Percentiles rank a stretch among this genome's conserved stretches.
Evolutionary conservation across 2,797 vertebrate species (phyloP).

Genomic region (Falco berigora): DNA sequence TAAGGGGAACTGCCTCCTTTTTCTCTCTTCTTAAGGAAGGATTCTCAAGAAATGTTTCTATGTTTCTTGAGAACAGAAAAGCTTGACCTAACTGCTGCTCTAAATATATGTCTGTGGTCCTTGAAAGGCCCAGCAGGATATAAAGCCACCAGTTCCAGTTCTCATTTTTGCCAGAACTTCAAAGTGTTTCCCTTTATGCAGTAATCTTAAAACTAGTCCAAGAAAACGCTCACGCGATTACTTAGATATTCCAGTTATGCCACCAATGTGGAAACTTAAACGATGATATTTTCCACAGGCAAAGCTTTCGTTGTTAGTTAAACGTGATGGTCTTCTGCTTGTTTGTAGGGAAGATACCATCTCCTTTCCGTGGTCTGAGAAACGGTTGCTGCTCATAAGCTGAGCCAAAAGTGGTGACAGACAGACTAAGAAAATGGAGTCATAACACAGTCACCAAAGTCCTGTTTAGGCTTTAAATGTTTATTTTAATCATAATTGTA

Average conservation of each 20-base stretch:
- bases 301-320: background rate
- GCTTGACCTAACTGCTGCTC: background rate
- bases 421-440: background rate
- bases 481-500: background rate
- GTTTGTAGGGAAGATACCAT: background rate
- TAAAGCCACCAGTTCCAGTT: slow-evolving; percentile 10
- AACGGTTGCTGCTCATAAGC: background rate
- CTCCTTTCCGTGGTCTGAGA: background rate
- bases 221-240: slow-evolving; percentile 10
- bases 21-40: background rate
- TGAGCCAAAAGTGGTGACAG: background rate
- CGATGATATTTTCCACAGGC: slow-evolving; percentile 27
- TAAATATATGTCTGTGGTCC: background rate
- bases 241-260: slow-evolving; percentile 57
- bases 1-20: background rate
- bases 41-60: background rate
- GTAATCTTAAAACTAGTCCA: slow-evolving; percentile 42
- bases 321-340: background rate
- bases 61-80: background rate
- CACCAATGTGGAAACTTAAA: slow-evolving; percentile 42
- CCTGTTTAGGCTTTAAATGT: background rate
- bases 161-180: slow-evolving; percentile 25
- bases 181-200: slow-evolving; percentile 46
- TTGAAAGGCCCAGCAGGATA: slow-evolving; percentile 32
- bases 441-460: background rate